A percentile compares a stretch with the other conserved stretches of the same genome.
Conservation (phyloP, 2,113 vertebrate genomes). For the Caranx ignobilis region DNA sequence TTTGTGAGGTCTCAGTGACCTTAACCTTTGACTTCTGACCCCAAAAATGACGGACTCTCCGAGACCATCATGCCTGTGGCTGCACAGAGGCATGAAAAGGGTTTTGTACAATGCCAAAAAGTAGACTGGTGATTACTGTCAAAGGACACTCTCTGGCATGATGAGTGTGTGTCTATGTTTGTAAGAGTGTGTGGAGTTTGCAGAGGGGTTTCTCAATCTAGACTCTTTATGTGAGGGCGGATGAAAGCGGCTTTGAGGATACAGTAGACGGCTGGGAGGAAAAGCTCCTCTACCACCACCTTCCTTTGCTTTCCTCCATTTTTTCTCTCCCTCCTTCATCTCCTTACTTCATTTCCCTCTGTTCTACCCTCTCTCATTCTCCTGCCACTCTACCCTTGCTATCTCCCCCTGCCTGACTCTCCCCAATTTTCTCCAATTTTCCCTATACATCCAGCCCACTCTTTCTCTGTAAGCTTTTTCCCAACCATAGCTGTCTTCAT, state of each 20-base stretch:
- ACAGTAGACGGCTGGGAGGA: constrained; percentile 39
- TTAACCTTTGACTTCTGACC: not conserved
- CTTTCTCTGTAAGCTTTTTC: constrained; percentile 36
- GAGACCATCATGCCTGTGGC: no score
- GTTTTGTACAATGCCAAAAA: constrained; percentile 55
- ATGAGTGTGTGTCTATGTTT: constrained; percentile 36
- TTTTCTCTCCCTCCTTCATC: constrained; percentile 54
- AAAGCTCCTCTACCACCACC: constrained; percentile 57
- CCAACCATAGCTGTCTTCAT: constrained; percentile 37
- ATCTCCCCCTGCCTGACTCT: constrained; percentile 61
- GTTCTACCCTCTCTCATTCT: constrained; percentile 46
- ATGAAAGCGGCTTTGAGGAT: constrained; percentile 79
- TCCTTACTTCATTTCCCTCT: constrained; percentile 51
- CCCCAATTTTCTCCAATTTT: constrained; percentile 61
- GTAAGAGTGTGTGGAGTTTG: constrained; percentile 35
- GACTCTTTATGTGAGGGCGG: constrained; percentile 64
- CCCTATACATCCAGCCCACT: constrained; percentile 57
- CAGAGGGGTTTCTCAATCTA: constrained; percentile 48
- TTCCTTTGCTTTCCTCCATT: constrained; percentile 61
- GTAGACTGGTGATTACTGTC: constrained; percentile 61
- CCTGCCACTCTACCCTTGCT: constrained; percentile 56
- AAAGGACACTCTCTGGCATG: constrained; percentile 50
- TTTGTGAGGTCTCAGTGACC: not conserved
- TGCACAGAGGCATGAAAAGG: constrained; percentile 25
- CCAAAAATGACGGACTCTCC: not conserved